A percentile compares a stretch with the other conserved stretches of the same genome.
Evolutionary conservation across 2,797 vertebrate species (phyloP).

Genomic region (Diplodus sargus): DNA sequence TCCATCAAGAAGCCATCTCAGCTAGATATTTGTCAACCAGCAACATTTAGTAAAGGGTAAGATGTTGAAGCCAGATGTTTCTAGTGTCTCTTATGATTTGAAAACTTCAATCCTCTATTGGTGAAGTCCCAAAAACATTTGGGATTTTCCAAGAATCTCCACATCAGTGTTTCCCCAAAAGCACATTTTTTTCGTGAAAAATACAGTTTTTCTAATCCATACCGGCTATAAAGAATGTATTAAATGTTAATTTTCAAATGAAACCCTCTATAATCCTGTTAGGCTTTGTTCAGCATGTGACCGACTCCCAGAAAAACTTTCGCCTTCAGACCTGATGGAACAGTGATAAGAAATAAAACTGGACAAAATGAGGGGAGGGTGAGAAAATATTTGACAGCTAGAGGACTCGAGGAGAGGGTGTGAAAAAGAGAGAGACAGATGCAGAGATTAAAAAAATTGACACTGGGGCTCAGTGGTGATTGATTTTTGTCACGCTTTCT

Average conservation of each 20-base stretch:
- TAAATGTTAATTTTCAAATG: background rate
- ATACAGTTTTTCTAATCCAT: background rate
- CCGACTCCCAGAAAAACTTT: background rate
- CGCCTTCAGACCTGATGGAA: conserved; percentile 5
- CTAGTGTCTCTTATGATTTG: background rate
- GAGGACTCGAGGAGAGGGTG: background rate
- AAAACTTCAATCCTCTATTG: background rate
- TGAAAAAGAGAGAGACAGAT: conserved; percentile 7
- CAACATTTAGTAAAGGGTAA: background rate
- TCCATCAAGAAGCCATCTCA: background rate
- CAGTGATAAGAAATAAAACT: background rate
- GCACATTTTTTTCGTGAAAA: background rate
- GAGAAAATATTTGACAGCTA: conserved; percentile 20
- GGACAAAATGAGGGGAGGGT: background rate
- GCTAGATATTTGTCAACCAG: background rate
- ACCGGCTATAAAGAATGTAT: background rate
- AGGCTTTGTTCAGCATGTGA: background rate
- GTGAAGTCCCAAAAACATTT: background rate
- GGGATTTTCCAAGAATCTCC: background rate
- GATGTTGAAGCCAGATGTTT: background rate
- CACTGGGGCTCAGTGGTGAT: background rate
- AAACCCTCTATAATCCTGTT: background rate
- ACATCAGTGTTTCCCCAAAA: background rate
- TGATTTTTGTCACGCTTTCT: conserved; percentile 23
- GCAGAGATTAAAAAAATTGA: background rate